These are phyloP conservation scores for Loriculus beryllinus DNA, from an alignment of 2,797 vertebrate species.

Conservation along the genomic window DNA sequence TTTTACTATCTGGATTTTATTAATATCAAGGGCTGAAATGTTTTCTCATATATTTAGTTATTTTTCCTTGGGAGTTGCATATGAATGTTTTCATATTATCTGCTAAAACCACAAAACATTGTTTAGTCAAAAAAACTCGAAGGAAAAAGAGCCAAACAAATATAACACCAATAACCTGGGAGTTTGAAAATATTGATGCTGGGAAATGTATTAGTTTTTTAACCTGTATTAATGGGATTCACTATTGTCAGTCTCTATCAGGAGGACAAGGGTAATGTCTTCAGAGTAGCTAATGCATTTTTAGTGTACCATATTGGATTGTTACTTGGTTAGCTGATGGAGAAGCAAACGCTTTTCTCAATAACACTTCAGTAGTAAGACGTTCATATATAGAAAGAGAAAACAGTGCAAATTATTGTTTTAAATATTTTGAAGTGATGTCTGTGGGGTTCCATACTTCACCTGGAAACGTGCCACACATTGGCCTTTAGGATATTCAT, in stretches of 20 bases:
- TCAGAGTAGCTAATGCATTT: neutral
- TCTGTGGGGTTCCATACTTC: neutral
- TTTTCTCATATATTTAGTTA: neutral
- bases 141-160: neutral
- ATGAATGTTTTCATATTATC: neutral
- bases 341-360: neutral
- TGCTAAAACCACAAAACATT: neutral
- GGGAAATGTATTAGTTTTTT: neutral
- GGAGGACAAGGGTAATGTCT: neutral
- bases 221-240: neutral
- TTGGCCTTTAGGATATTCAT: neutral
- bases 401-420: neutral
- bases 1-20: neutral
- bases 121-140: neutral
- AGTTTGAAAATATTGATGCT: neutral
- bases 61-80: neutral
- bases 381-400: neutral
- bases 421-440: neutral
- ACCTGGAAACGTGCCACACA: neutral
- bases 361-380: neutral
- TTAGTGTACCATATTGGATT: accelerated
- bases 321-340: neutral
- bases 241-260: neutral
- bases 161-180: neutral
- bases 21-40: neutral